Evolutionary conservation across 2,888 invertebrate genomes (phyloP).

Genomic region (Ariolimax columbianus): DNA sequence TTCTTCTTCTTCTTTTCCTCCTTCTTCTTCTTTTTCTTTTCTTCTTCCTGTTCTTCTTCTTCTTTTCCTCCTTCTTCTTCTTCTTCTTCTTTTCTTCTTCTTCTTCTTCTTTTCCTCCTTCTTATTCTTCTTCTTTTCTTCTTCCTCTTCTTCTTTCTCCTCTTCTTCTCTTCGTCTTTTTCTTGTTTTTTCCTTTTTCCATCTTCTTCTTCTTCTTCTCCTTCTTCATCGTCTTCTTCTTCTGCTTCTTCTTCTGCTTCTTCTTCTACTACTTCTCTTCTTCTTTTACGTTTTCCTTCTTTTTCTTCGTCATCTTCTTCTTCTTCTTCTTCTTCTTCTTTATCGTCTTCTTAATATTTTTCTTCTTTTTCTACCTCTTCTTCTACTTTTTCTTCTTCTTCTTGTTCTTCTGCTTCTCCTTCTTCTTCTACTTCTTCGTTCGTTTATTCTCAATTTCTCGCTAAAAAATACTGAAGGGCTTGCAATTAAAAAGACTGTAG

Average conservation of each 20-base stretch:
- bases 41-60: neutral
- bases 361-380: neutral
- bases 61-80: neutral
- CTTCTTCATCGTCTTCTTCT: conserved; percentile 35
- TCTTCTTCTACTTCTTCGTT: neutral
- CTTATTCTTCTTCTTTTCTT: neutral
- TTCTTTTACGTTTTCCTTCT: neutral
- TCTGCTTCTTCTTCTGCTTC: conserved; percentile 39
- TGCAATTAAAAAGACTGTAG: no score
- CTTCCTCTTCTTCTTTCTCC: neutral
- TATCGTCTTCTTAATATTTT: neutral
- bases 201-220: conserved; percentile 38
- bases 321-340: conserved; percentile 32
- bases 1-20: neutral
- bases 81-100: neutral
- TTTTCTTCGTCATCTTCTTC: neutral
- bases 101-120: conserved; percentile 1
- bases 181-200: conserved; percentile 24
- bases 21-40: neutral
- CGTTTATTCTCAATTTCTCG: no score
- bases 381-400: conserved; percentile 4
- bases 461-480: no score
- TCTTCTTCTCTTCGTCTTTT: neutral
- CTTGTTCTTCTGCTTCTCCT: neutral
- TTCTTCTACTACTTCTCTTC: conserved; percentile 30